Percentiles rank a stretch among this genome's conserved stretches.
Evolutionary conservation across 2,797 vertebrate species (phyloP).

Genomic region (Anguilla anguilla): DNA sequence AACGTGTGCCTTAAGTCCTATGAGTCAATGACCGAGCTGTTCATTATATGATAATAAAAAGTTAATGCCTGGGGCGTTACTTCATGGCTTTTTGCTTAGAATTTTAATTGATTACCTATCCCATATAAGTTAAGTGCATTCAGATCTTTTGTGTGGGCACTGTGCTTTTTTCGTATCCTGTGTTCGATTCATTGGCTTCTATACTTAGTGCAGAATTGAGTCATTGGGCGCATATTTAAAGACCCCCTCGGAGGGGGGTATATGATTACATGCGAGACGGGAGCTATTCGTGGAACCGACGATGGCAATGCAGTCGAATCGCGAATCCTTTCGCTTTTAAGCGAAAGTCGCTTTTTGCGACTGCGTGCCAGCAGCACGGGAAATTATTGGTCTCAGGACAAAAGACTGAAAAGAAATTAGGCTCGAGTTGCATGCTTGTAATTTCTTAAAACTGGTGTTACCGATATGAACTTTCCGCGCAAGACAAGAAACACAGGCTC

Average conservation of each 20-base stretch:
- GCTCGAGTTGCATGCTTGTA: not conserved
- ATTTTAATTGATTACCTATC: not conserved
- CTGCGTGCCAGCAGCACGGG: not conserved
- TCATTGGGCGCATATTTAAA: slow-evolving; percentile 18
- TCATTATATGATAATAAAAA: not conserved
- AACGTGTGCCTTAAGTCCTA: not conserved
- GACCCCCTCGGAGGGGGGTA: not conserved
- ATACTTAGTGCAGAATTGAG: slow-evolving; percentile 15
- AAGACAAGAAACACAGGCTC: not conserved
- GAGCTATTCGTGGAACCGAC: not conserved
- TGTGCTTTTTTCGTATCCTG: not conserved
- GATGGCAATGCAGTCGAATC: not conserved
- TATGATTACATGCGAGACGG: not conserved
- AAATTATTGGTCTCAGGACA: not conserved
- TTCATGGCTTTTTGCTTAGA: not conserved
- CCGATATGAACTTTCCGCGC: not conserved
- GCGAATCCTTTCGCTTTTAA: not conserved
- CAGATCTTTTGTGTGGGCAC: not conserved
- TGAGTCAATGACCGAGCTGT: not conserved
- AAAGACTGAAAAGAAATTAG: not conserved
- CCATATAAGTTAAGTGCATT: not conserved
- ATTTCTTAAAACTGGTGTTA: not conserved
- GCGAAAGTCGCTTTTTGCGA: not conserved
- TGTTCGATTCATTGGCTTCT: slow-evolving; percentile 4
- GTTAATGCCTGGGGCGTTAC: not conserved